Base-by-base conservation (phyloP, 2,797 vertebrate genomes). In the Xenentodon cancila region DNA sequence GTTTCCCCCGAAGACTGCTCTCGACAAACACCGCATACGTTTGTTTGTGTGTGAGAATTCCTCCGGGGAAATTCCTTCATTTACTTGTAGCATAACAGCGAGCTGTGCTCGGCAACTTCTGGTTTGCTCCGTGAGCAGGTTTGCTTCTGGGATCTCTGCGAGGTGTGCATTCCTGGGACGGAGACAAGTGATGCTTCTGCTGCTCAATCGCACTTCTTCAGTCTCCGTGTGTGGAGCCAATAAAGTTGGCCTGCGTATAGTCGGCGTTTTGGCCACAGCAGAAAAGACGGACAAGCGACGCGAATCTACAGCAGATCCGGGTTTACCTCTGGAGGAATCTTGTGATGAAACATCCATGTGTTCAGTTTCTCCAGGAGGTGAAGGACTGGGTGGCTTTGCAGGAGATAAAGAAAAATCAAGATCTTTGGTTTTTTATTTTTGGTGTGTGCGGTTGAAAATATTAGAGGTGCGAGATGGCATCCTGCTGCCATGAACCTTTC, bases 381-480 rank as follows among this genome's bases (percentile, higher is more conserved):
- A 51, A 18, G 53, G 17, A 12, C 40, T 7, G 21, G 48, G 58
- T 11, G 40, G 66, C 60, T 45, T 17, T 8, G 16, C 1, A 9
- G 47, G 63, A 44, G 51, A 20, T 46, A 40, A 18, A 20, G 50
- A 37, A 45, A 67, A 56, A 63, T 27, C 17, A 47, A 30, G 46
- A 63, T 20, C 27, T 64, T 73, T 66, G 52, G 50, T 51, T 1
- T 1, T 2, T 1, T 7, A 25, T 52, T 27, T 27, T 27, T 27
- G 3, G 25, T 25, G 25, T 5, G 5, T 25, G 25, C 5, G 25
- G 68, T 16, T 81, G 79, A 84, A 88, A 85, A 83, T 56, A 59
- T 68, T 47, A 44, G 55, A 47, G 69, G 80, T 86, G 83, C 73
- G 77, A 88, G 77, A 89, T 90, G 87, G 84, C 83, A 86, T 87